These are phyloP conservation scores for Dermochelys coriacea DNA, from an alignment of 2,797 vertebrate genomes.

Conservation along the genomic window DNA sequence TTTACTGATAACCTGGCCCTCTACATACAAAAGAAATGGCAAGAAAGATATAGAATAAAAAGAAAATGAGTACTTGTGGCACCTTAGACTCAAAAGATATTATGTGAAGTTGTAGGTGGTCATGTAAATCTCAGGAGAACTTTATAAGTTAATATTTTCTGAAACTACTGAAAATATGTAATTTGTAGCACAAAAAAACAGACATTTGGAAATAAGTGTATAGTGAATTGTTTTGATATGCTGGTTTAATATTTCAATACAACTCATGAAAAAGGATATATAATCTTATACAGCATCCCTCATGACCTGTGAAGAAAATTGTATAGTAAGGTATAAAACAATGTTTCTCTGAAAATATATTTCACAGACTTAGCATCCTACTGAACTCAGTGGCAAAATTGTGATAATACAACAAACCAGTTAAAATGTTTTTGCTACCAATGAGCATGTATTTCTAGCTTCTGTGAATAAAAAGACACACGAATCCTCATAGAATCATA, in stretches of 20 bases:
- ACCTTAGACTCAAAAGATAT: too few species aligned
- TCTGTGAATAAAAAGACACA: neutral
- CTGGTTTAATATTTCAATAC: neutral
- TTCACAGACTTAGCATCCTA: neutral
- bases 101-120: neutral
- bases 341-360: neutral
- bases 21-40: neutral
- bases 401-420: neutral
- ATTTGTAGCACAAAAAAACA: neutral
- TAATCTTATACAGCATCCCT: neutral
- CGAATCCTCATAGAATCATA: neutral
- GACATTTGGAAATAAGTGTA: neutral
- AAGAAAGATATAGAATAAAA: neutral
- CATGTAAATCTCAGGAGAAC: neutral
- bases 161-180: neutral
- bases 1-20: slow-evolving; percentile 21
- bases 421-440: neutral
- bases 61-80: too few species aligned
- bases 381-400: fast-evolving
- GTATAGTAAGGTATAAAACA: neutral
- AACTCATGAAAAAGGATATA: neutral
- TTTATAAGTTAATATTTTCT: neutral
- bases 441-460: neutral
- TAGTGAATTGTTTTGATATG: neutral
- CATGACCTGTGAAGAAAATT: neutral